A percentile compares a stretch with the other conserved stretches of the same genome.
Evolutionary conservation across 2,797 vertebrate species (phyloP).

Genomic region (Dallia pectoralis): DNA sequence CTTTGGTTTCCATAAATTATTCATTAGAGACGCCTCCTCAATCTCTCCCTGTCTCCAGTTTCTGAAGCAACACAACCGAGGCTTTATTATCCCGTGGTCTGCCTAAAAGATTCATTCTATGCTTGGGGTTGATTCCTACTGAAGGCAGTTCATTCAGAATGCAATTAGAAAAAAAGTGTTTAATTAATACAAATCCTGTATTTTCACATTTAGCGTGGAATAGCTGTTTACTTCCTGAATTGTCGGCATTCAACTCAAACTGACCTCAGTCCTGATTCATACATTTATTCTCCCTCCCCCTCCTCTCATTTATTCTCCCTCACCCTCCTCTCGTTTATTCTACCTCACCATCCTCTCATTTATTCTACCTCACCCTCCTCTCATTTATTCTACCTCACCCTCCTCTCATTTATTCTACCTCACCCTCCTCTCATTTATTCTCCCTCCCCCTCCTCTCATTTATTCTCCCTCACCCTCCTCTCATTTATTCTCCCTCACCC

Average conservation of each 20-base stretch:
- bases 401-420: background rate
- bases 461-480: too few relatives aligned
- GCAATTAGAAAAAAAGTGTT: too few relatives aligned
- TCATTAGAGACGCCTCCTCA: slow-evolving; percentile 52
- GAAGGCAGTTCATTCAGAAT: too few relatives aligned
- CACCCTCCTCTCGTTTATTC: too few relatives aligned
- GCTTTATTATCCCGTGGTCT: slow-evolving; percentile 44
- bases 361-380: too few relatives aligned
- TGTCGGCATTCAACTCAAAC: too few relatives aligned
- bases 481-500: background rate
- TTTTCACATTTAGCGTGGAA: too few relatives aligned
- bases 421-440: too few relatives aligned
- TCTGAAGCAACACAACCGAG: slow-evolving; percentile 50
- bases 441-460: background rate
- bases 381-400: background rate
- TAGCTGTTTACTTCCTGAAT: too few relatives aligned
- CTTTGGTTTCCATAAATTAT: slow-evolving; percentile 66
- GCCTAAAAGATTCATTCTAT: slow-evolving; percentile 14
- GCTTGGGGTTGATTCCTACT: too few relatives aligned
- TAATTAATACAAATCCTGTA: too few relatives aligned
- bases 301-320: background rate
- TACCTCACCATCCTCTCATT: background rate
- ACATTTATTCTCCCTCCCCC: background rate
- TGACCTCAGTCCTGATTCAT: background rate
- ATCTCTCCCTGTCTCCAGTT: slow-evolving; percentile 55